Percentiles rank a stretch among this genome's conserved stretches.
phyloP scores from a whole-genome alignment of 2,113 vertebrate genomes.

The Alouatta palliata region DNA sequence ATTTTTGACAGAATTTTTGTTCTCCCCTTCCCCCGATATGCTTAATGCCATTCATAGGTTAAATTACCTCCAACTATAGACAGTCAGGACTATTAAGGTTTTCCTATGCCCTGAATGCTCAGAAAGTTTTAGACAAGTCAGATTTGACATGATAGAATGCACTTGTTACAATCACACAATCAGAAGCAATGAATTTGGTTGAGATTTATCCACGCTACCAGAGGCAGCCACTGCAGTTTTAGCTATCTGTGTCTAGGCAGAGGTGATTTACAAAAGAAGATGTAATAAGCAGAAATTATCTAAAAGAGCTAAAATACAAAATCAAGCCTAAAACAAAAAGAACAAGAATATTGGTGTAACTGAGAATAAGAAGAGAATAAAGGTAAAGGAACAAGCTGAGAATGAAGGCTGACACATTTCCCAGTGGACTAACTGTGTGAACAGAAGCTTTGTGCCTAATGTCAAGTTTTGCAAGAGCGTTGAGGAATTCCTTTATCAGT shows the following conservation, averaged over 20 bases:
- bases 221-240: background rate
- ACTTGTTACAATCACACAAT: background rate
- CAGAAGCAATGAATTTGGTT: background rate
- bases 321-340: background rate
- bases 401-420: background rate
- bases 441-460: background rate
- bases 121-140: constrained; percentile 1
- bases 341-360: background rate
- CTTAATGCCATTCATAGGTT: background rate
- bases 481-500: background rate
- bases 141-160: background rate
- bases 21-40: background rate
- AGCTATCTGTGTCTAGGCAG: background rate
- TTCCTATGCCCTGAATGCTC: background rate
- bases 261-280: background rate
- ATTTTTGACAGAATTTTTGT: background rate
- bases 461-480: background rate
- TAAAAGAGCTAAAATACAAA: constrained; percentile 13
- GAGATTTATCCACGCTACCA: background rate
- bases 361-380: background rate
- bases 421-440: background rate
- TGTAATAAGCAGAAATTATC: background rate
- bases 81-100: background rate
- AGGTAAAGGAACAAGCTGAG: background rate
- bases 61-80: background rate